These are phyloP conservation scores for Rosalia funebris DNA, from an alignment of 2,888 invertebrate genomes.

Conservation along the genomic window DNA sequence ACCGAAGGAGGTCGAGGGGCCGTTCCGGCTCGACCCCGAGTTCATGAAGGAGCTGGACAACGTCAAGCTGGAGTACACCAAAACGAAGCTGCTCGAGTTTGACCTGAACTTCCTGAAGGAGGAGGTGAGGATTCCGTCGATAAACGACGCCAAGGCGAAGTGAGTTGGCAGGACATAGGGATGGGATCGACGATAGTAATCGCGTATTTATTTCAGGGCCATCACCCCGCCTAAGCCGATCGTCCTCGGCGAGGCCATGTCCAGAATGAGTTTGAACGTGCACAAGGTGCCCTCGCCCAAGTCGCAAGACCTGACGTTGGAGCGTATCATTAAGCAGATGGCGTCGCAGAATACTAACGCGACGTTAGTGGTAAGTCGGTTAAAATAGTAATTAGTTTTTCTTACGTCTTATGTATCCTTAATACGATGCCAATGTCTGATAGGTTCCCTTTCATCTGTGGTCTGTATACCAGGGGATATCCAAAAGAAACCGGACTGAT, in stretches of 20 bases:
- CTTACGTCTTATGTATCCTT: too few relatives aligned
- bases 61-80: constrained; percentile 45
- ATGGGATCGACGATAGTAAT: too few relatives aligned
- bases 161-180: too few relatives aligned
- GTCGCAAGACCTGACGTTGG: constrained; percentile 41
- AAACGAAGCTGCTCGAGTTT: constrained; percentile 57
- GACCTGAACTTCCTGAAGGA: constrained; percentile 60
- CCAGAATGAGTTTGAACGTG: constrained; percentile 27
- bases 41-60: constrained; percentile 76
- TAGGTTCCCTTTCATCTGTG: too few relatives aligned
- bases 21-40: constrained; percentile 81
- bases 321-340: constrained; percentile 42
- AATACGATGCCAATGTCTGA: too few relatives aligned
- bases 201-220: constrained; percentile 60
- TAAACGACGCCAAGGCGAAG: constrained; percentile 55
- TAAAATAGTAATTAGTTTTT: too few relatives aligned
- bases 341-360: constrained; percentile 32
- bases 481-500: too few relatives aligned
- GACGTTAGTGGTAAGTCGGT: constrained; percentile 39
- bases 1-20: constrained; percentile 70
- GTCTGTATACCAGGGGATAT: too few relatives aligned
- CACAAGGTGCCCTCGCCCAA: constrained; percentile 40
- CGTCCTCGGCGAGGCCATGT: constrained; percentile 45
- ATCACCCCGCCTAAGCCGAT: constrained; percentile 69
- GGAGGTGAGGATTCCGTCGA: constrained; percentile 56